phyloP scores from a whole-genome alignment of 2,888 invertebrate genomes.

The Noctua janthe region DNA sequence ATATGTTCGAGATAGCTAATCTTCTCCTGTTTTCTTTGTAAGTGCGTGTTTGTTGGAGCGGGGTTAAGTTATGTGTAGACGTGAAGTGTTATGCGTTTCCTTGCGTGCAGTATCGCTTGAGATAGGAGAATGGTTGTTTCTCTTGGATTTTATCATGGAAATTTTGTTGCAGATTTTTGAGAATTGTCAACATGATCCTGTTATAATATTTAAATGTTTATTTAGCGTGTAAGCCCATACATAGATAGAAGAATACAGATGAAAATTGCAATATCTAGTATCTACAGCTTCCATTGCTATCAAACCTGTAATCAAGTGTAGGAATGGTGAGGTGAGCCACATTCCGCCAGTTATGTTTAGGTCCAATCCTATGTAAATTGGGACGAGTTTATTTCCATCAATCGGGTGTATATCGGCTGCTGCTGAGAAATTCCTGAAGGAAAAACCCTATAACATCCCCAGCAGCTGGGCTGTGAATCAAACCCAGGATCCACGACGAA shows the following conservation, averaged over 20 bases:
- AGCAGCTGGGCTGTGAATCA: too few relatives aligned
- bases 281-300: background rate
- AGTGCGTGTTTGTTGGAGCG: conserved; percentile 36
- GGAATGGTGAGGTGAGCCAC: too few relatives aligned
- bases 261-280: background rate
- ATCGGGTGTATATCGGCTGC: too few relatives aligned
- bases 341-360: background rate
- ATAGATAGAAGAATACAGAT: background rate
- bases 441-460: too few relatives aligned
- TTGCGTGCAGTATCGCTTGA: background rate
- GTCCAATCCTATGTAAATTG: too few relatives aligned
- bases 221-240: background rate
- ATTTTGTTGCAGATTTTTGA: background rate
- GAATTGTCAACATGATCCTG: background rate
- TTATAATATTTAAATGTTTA: too few relatives aligned
- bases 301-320: background rate
- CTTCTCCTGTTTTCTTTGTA: conserved; percentile 52
- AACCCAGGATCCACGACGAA: too few relatives aligned
- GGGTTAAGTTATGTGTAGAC: conserved; percentile 10
- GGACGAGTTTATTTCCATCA: too few relatives aligned
- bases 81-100: conserved; percentile 29
- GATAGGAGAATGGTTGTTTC: background rate
- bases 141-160: background rate
- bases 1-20: conserved; percentile 59
- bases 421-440: too few relatives aligned